Percentiles rank a stretch among this genome's conserved stretches.
Conservation (phyloP, 2,113 vertebrate genomes). For the Sclerurus mexicanus region DNA sequence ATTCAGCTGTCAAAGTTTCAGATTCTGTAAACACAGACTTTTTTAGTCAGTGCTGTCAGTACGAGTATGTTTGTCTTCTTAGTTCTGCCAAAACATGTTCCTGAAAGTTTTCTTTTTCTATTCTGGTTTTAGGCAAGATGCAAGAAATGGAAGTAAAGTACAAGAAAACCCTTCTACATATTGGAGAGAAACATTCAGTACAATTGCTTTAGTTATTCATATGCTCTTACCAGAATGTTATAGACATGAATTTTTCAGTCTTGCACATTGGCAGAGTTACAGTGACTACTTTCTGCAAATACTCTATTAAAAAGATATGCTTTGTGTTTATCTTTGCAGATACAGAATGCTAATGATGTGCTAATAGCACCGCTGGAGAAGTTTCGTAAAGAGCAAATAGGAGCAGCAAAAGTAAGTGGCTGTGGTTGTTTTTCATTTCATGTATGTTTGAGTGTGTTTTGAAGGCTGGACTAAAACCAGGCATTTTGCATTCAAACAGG, state of each 20-base stretch:
- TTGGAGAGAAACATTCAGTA: neutral
- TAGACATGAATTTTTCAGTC: neutral
- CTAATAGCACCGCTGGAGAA: slow-evolving; percentile 95
- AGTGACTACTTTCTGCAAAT: neutral
- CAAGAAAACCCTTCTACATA: neutral
- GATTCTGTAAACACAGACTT: neutral
- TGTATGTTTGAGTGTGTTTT: slow-evolving; percentile 23
- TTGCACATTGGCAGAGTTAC: neutral
- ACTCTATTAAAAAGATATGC: neutral
- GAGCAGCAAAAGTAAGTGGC: slow-evolving; percentile 93
- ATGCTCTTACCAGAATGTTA: neutral
- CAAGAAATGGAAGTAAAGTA: neutral
- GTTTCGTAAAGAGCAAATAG: slow-evolving; percentile 96
- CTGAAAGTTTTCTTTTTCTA: neutral
- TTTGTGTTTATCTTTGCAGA: slow-evolving; percentile 81
- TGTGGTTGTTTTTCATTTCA: neutral
- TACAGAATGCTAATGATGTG: slow-evolving; percentile 96
- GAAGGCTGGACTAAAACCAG: neutral
- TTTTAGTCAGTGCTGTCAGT: neutral
- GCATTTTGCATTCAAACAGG: neutral
- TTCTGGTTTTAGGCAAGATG: neutral
- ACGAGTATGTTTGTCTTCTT: neutral
- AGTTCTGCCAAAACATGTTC: neutral
- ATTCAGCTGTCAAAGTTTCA: neutral
- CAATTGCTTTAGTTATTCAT: neutral